phyloP scores from a whole-genome alignment of 1,140 invertebrate species.

The Rhopalosiphum maidis region DNA sequence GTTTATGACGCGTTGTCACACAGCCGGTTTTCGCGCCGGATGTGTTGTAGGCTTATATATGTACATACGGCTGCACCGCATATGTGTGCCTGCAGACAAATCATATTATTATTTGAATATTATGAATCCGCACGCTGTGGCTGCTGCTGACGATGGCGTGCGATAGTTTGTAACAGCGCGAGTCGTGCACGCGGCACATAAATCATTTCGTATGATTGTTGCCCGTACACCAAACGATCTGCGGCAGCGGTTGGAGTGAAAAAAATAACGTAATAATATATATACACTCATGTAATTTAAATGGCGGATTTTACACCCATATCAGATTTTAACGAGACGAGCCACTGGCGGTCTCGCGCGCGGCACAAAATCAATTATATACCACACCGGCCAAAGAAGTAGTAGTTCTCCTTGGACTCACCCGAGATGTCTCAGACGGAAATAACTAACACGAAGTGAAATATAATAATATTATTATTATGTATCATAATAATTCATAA shows the following conservation, averaged over 20 bases:
- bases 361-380: slow-evolving; percentile 27
- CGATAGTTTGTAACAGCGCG: background rate
- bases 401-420: slow-evolving; percentile 29
- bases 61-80: background rate
- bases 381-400: background rate
- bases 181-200: background rate
- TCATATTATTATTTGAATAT: background rate
- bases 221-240: background rate
- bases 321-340: slow-evolving; percentile 23
- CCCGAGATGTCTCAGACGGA: background rate
- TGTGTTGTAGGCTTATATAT: background rate
- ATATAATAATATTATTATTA: too few species aligned
- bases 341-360: background rate
- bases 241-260: background rate
- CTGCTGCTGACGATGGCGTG: background rate
- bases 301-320: slow-evolving; percentile 29
- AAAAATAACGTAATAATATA: background rate
- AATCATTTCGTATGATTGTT: slow-evolving; percentile 7
- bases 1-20: background rate
- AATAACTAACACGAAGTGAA: background rate
- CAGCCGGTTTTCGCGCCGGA: slow-evolving; percentile 3
- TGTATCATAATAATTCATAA: background rate
- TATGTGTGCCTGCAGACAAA: background rate
- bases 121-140: background rate
- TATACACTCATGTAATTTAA: slow-evolving; percentile 1